Conservation (phyloP, 30 jellyfish, hydroid and myxozoan genomes). For the Mastigias papua region DNA sequence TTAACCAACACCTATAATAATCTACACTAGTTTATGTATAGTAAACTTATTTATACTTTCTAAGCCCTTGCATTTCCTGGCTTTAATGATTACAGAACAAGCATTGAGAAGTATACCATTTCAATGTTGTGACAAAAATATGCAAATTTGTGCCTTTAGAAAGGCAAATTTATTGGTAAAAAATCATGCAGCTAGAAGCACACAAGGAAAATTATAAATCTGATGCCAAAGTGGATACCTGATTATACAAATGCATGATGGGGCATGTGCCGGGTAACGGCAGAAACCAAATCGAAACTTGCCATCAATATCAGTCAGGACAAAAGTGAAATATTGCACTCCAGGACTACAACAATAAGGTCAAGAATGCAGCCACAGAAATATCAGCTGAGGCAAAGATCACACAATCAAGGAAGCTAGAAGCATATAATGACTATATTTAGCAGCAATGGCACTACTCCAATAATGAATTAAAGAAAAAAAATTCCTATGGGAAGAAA, state of each 20-base stretch:
- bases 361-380: neutral
- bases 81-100: too few species aligned
- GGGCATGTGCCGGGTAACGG: conserved; percentile 97
- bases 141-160: too few species aligned
- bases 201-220: neutral
- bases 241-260: conserved; percentile 85
- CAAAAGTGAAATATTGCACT: conserved; percentile 95
- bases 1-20: too few species aligned
- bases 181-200: neutral
- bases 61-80: too few species aligned
- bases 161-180: too few species aligned
- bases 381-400: neutral
- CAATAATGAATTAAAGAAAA: too few species aligned
- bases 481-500: too few species aligned
- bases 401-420: neutral
- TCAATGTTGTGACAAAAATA: too few species aligned
- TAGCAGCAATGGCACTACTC: too few species aligned
- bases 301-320: conserved; percentile 92
- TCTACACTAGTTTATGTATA: too few species aligned
- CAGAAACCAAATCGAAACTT: conserved; percentile 96
- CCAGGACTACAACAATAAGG: conserved; percentile 84
- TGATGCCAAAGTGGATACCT: conserved; percentile 67
- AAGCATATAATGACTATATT: neutral
- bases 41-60: too few species aligned
- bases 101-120: too few species aligned